Evolutionary conservation across 2,113 vertebrate species (phyloP).

Genomic region (Eubucco bourcierii): DNA sequence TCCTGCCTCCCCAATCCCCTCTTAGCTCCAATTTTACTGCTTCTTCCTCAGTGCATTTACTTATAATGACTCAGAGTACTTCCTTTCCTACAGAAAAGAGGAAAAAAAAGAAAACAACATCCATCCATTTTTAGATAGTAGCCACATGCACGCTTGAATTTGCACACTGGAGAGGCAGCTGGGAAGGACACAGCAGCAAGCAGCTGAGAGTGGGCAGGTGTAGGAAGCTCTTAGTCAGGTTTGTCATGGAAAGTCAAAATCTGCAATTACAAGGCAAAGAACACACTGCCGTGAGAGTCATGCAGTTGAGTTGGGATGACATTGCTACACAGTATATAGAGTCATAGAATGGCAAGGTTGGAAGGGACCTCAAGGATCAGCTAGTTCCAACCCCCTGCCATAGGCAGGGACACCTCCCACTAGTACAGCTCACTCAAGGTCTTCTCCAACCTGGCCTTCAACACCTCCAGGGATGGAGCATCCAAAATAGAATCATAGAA

Average conservation of each 20-base stretch:
- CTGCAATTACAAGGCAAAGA: background rate
- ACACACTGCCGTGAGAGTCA: background rate
- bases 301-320: background rate
- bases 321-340: background rate
- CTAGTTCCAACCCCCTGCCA: too few relatives aligned
- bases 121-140: conserved; percentile 35
- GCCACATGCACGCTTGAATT: background rate
- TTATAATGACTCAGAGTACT: conserved; percentile 31
- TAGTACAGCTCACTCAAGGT: too few relatives aligned
- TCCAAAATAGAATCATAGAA: too few relatives aligned
- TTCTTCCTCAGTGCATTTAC: background rate
- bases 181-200: background rate
- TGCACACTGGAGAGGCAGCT: background rate
- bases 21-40: conserved; percentile 1
- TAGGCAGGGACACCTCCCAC: too few relatives aligned
- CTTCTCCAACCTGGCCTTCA: too few relatives aligned
- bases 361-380: too few relatives aligned
- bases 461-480: too few relatives aligned
- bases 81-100: conserved; percentile 25
- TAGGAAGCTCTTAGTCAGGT: conserved; percentile 44
- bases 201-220: conserved; percentile 36
- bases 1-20: background rate
- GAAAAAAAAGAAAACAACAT: background rate
- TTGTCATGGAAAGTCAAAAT: conserved; percentile 15
- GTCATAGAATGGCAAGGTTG: too few relatives aligned